Evolutionary conservation across 2,113 vertebrate genomes (phyloP), one percentile per base, ranked within the genome.

Genomic region (Takifugu bimaculatus): DNA sequence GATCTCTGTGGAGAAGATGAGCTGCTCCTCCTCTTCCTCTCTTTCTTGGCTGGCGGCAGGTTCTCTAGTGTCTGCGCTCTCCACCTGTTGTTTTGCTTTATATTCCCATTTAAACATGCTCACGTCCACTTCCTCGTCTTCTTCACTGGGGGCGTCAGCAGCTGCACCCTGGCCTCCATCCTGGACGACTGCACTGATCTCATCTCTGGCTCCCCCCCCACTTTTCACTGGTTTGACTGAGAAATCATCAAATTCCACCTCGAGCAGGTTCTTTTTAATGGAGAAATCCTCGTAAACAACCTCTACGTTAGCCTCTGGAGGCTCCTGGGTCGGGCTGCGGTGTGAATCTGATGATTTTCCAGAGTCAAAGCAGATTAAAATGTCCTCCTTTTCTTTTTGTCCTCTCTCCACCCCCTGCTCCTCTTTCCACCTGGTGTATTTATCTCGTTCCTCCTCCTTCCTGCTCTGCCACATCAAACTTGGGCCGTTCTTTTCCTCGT

Each of bases 271-370:
- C 28, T 60, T 60, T 13, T 26, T 85, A 53, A 88, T 79, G 0
- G 90, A 91, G 56, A 87, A 88, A 69, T 87, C 85, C 4, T 88
- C 83, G 0, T 69, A 88, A 26, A n/a, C 13, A 1, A 70, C 45
- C 2, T 68, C 50, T 0, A 52, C 27, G 0, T 4, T 35, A 27
- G 29, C 43, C 54, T 70, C 64, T 32, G 45, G 28, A 6, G 15
- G 26, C 13, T 45, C n/a, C 7, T 13, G 1, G 43, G 13, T 4
- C 3, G 47, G 15, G 55, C 3, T 6, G 20, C 3, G 50, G 14
- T 13, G 43, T 26, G 71, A 59, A 28, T 50, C 68, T 13, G 48
- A 47, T 27, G 61, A 11, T 6, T 42, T 32, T 44, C 73, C 74
- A 11, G 52, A 20, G 27, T 80, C 77, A 50, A 86, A 80, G 42